A percentile compares a stretch with the other conserved stretches of the same genome.
Evolutionary conservation across 2,888 invertebrate species (phyloP).

Genomic region (Cephus pulcher): DNA sequence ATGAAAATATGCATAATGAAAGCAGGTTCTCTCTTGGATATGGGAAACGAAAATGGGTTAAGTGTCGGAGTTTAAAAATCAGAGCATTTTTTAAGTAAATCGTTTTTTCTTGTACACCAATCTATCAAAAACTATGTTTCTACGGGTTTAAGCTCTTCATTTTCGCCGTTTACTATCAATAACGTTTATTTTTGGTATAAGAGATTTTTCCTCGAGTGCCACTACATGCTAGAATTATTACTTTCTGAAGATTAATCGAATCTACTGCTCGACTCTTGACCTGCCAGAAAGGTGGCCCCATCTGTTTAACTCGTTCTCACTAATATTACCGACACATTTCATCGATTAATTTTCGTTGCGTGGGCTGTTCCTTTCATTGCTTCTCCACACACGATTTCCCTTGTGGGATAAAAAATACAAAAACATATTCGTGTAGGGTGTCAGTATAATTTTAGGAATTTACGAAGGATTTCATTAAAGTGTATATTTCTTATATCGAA

Average conservation of each 20-base stretch:
- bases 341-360: constrained; percentile 35
- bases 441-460: too few species aligned
- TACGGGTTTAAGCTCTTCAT: not conserved
- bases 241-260: constrained; percentile 37
- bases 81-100: not conserved
- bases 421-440: not conserved
- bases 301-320: constrained; percentile 37
- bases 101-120: not conserved
- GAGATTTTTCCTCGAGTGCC: constrained; percentile 12
- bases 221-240: constrained; percentile 39
- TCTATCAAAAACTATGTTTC: not conserved
- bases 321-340: constrained; percentile 37
- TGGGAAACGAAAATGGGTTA: not conserved
- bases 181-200: not conserved
- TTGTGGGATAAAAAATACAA: not conserved
- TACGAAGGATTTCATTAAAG: not conserved
- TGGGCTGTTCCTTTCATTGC: not conserved
- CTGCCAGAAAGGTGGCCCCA: constrained; percentile 27
- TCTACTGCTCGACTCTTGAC: constrained; percentile 23
- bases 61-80: not conserved
- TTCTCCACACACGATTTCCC: not conserved
- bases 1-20: not conserved
- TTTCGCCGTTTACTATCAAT: not conserved
- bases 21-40: not conserved
- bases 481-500: not conserved